A percentile compares a stretch with the other conserved stretches of the same genome.
Evolutionary conservation across 2,888 invertebrate genomes (phyloP).

Genomic region (Masnerella sp.): DNA sequence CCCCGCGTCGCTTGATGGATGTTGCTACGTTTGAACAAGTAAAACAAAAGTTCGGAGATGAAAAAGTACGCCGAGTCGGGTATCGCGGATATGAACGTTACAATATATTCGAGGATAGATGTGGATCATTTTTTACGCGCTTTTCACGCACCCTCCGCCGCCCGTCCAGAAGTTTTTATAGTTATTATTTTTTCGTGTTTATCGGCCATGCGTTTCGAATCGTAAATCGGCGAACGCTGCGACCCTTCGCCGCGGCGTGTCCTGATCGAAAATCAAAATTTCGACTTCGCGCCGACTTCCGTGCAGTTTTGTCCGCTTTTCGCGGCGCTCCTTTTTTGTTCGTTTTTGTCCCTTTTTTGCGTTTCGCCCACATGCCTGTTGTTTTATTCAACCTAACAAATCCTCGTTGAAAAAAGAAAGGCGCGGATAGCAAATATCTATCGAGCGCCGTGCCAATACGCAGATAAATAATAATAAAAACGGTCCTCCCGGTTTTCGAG

Average conservation of each 20-base stretch:
- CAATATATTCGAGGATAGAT: constrained; percentile 61
- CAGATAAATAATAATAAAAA: constrained; percentile 61
- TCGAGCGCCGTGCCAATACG: constrained; percentile 53
- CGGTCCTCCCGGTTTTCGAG: constrained; percentile 63
- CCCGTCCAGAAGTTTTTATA: constrained; percentile 64
- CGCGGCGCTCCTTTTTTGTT: background rate
- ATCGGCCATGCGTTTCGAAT: constrained; percentile 66
- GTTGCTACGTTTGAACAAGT: constrained; percentile 53
- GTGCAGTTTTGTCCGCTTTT: constrained; percentile 4
- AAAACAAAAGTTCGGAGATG: constrained; percentile 60
- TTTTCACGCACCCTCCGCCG: constrained; percentile 60
- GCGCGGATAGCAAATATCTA: constrained; percentile 57
- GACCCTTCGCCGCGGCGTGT: background rate
- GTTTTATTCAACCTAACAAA: constrained; percentile 49
- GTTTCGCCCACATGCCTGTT: constrained; percentile 8
- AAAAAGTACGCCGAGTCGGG: constrained; percentile 56
- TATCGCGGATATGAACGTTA: constrained; percentile 56
- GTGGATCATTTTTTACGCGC: constrained; percentile 65
- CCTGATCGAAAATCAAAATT: constrained; percentile 33
- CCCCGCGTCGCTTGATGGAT: constrained; percentile 52
- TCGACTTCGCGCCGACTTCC: constrained; percentile 40
- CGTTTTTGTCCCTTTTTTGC: constrained; percentile 9
- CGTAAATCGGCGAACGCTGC: constrained; percentile 67
- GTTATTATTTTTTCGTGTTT: constrained; percentile 72
- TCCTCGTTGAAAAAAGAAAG: constrained; percentile 47